Percentiles rank a stretch among this genome's conserved stretches.
These are phyloP conservation scores for Notoglanidium macrostoma DNA, from an alignment of 2,797 vertebrate genomes.

Conservation along the genomic window DNA sequence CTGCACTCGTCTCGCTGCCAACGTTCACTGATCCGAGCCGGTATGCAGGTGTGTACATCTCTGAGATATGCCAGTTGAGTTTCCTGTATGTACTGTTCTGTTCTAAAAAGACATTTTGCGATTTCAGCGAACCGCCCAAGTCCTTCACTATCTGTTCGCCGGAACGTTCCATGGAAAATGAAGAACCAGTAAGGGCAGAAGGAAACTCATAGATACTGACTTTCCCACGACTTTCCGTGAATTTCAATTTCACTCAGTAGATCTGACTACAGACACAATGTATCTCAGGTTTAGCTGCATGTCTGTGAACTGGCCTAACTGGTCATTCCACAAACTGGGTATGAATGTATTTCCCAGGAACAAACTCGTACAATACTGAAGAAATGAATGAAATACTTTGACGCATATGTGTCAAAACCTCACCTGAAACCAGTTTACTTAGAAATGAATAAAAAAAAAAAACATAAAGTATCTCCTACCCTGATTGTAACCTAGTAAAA, in stretches of 20 bases:
- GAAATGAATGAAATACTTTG: neutral
- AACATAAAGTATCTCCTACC: neutral
- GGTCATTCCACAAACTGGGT: too few species aligned
- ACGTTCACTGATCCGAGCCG: neutral
- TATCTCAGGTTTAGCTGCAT: neutral
- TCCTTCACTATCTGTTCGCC: neutral
- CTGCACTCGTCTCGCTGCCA: neutral
- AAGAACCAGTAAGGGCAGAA: neutral
- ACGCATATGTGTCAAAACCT: neutral
- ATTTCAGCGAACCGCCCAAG: neutral
- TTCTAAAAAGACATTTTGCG: too few species aligned
- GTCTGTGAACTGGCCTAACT: neutral
- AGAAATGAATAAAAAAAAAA: neutral
- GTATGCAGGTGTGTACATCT: neutral
- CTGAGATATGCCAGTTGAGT: neutral
- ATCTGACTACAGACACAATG: neutral
- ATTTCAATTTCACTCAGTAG: neutral
- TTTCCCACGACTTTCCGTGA: neutral
- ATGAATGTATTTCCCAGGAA: neutral
- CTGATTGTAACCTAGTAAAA: neutral
- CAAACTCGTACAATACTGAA: too few species aligned
- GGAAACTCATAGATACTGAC: neutral
- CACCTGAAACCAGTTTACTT: neutral
- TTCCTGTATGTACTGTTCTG: too few species aligned
- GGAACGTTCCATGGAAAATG: neutral